These are phyloP conservation scores for Formica aserva DNA, from an alignment of 2,888 invertebrate species.

Conservation along the genomic window DNA sequence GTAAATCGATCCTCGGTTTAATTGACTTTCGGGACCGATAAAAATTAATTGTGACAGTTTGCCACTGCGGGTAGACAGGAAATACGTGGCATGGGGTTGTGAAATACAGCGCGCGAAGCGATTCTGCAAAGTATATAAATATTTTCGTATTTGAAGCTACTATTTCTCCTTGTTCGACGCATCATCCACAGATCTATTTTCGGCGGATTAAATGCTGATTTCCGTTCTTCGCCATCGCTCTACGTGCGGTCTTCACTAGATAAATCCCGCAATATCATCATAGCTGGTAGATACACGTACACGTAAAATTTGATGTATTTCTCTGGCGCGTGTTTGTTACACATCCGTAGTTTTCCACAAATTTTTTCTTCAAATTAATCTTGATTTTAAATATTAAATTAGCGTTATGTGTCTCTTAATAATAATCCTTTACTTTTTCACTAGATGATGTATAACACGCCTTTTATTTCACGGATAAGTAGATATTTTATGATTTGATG, in stretches of 20 bases:
- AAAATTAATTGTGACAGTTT: background rate
- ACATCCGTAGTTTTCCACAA: background rate
- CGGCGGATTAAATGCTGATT: constrained; percentile 20
- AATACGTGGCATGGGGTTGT: background rate
- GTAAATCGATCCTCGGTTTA: background rate
- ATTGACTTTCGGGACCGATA: background rate
- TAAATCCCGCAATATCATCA: background rate
- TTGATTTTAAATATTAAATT: background rate
- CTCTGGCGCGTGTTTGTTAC: background rate
- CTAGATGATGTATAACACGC: background rate
- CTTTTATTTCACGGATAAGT: background rate
- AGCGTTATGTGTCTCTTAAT: background rate
- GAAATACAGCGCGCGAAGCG: background rate
- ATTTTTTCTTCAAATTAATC: constrained; percentile 1
- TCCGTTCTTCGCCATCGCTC: background rate
- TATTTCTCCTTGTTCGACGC: constrained; percentile 34
- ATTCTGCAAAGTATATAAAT: constrained; percentile 51
- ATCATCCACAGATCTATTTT: constrained; percentile 63
- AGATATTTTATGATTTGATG: background rate
- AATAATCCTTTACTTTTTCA: background rate
- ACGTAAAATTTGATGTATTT: background rate
- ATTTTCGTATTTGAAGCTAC: constrained; percentile 53
- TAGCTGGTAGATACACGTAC: background rate
- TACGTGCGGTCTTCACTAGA: background rate
- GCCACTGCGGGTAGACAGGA: background rate